Base-by-base conservation (phyloP, 2,888 invertebrate species). In the Helobdella robusta region DNA sequence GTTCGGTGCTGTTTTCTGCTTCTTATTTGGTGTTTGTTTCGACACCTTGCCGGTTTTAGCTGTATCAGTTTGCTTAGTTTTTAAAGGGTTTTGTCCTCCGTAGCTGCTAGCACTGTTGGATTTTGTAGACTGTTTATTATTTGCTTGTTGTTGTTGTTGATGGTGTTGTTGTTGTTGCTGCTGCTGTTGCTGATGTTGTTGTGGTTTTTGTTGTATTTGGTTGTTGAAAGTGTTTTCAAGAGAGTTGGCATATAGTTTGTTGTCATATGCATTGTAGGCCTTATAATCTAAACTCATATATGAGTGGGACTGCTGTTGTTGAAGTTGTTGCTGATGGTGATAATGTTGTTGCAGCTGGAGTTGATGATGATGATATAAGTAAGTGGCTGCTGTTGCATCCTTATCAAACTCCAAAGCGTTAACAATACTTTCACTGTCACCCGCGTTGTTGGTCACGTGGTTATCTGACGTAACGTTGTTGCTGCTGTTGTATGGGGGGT, bases 281-380 rank as follows among this genome's bases (percentile, higher is more conserved):
- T n/a, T 6, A n/a, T 8, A 20, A 25, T 11, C 11, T 4, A 8
- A 4, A 32, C 32, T 32, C 3, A 15, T n/a, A 32, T 54, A 54
- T 4, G 50, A 4, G 25, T 23, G 50, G 18, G 4, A 15, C n/a
- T 35, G 28, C 4, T 34, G 23, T 1, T 60, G 35, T 1, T 48
- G 62, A 3, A 28, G 25, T 2, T 28, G 20, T 40, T 50, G 30
- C 8, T 36, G 44, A 18, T 62, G 62, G 30, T 28, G 34, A 32
- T 20, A 30, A 3, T 62, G 48, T 4, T 48, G 62, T 18, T 62
- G 62, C n/a, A 20, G 50, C 50, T 62, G 62, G n/a, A n/a, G 50
- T 23, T 62, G 62, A 20, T 62, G 62, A n/a, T 60, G 60, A 34
- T 62, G 50, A n/a, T 48, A 50, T 18, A 44, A 62, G 30, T 40